Evolutionary conservation across 2,888 invertebrate species (phyloP), one percentile per base, ranked within the genome.

Genomic region (Plebejus anna): DNA sequence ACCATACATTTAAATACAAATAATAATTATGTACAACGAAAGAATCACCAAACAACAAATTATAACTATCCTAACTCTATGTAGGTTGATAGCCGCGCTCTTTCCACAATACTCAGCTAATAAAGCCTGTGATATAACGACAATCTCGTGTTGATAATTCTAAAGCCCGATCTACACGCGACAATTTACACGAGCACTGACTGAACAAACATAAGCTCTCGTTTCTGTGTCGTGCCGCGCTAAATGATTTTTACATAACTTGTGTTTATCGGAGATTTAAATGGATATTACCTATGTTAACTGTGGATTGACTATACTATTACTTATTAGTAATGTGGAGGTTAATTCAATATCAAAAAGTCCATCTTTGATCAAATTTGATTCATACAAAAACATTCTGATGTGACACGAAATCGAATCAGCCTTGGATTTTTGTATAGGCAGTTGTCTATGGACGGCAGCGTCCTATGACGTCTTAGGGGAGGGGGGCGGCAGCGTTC

Each of bases 151-250:
- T 32, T 32, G 16, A 66, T 36, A 66, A 66, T 66, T 66, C 66
- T 66, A 66, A 66, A 22, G 32, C 66, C 66, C 32, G 13, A 36
- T 32, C 66, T 32, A 66, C 61, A 66, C 66, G 66, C 32, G 66
- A 66, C 66, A 28, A 66, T 66, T 66, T 66, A 66, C 61, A 66
- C 61, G 66, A 36, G 32, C n/a, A n/a, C 1, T 22, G 22, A 13
- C 51, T 16, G 16, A 55, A 16, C 55, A 16, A 59, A 36, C 32
- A 66, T 66, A 66, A 66, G 22, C 32, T 66, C 32, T 32, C 66
- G 66, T 66, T 36, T 36, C 66, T 66, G 66, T 66, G 16, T 66
- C 66, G 32, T 66, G 66, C 32, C 66, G 66, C 32, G 66, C 36
- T 28, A 16, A 32, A 66, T 66, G n/a, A 28, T 66, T 5, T 59